Percentiles rank a stretch among this genome's conserved stretches.
phyloP scores from a whole-genome alignment of 2,888 invertebrate genomes.

The Apantesis nais region DNA sequence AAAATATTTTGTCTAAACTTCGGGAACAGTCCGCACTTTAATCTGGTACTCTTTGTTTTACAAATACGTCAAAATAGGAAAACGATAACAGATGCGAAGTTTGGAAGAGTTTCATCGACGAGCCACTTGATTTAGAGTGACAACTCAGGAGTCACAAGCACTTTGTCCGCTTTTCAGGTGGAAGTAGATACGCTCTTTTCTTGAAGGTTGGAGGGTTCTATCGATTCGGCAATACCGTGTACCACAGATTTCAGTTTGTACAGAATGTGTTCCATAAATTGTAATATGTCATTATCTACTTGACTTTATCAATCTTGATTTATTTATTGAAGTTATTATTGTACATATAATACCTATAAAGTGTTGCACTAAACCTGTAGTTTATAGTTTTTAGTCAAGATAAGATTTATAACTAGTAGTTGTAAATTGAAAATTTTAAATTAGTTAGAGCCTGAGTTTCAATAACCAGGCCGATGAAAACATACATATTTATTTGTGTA shows the following conservation, averaged over 20 bases:
- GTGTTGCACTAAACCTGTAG: background rate
- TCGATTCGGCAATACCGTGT: background rate
- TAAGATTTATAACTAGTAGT: background rate
- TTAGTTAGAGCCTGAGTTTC: no score
- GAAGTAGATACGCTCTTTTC: background rate
- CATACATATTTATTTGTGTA: no score
- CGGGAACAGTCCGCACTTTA: background rate
- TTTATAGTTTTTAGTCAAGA: background rate
- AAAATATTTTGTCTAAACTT: background rate
- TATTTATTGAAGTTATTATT: background rate
- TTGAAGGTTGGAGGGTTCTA: background rate
- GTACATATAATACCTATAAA: background rate
- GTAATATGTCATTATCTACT: constrained; percentile 7
- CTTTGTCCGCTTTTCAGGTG: background rate
- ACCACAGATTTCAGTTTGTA: no score
- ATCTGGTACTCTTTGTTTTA: no score
- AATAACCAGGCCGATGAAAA: no score
- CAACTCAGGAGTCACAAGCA: background rate
- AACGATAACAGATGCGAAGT: background rate
- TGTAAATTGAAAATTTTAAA: background rate
- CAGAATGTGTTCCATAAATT: no score
- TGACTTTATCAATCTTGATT: background rate
- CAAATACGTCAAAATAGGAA: no score
- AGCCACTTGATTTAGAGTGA: background rate
- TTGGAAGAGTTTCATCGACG: background rate